Percentiles rank a stretch among this genome's conserved stretches.
phyloP scores from a whole-genome alignment of 2,888 invertebrate species.

The Eristalinus sepulchralis region DNA sequence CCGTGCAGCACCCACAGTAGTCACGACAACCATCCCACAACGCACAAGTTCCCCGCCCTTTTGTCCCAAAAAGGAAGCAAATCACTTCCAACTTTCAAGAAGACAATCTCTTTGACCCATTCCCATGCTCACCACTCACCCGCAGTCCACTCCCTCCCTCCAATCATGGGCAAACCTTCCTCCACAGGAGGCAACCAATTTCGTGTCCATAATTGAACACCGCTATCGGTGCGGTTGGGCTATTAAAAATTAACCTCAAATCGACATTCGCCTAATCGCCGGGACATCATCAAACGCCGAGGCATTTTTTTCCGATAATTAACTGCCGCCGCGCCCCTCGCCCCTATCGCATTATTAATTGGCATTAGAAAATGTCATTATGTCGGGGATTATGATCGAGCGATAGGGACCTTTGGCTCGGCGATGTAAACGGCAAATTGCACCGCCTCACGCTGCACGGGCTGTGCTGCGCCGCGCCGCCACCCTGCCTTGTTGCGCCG shows the following conservation, averaged over 20 bases:
- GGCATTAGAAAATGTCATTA: slow-evolving; percentile 66
- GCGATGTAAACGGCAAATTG: slow-evolving; percentile 40
- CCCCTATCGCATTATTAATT: slow-evolving; percentile 65
- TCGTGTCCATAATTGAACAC: neutral
- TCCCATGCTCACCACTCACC: neutral
- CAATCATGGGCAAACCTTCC: neutral
- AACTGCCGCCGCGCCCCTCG: neutral
- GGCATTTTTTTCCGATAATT: neutral
- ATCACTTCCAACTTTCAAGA: no score
- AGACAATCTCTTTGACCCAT: neutral
- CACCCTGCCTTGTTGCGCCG: neutral
- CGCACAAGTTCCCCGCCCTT: no score
- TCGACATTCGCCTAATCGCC: slow-evolving; percentile 42
- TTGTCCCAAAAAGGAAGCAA: no score
- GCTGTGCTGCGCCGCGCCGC: no score
- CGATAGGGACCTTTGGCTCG: slow-evolving; percentile 1
- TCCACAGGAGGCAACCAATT: neutral
- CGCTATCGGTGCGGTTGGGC: slow-evolving; percentile 1
- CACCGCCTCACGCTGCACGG: neutral
- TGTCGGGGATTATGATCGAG: slow-evolving; percentile 52
- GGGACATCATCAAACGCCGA: slow-evolving; percentile 14
- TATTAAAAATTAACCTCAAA: slow-evolving; percentile 57
- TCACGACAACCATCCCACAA: no score
- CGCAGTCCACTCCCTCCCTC: neutral
- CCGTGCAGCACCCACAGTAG: no score